These are phyloP conservation scores for Lota lota DNA, from an alignment of 2,113 vertebrate genomes.

Conservation along the genomic window DNA sequence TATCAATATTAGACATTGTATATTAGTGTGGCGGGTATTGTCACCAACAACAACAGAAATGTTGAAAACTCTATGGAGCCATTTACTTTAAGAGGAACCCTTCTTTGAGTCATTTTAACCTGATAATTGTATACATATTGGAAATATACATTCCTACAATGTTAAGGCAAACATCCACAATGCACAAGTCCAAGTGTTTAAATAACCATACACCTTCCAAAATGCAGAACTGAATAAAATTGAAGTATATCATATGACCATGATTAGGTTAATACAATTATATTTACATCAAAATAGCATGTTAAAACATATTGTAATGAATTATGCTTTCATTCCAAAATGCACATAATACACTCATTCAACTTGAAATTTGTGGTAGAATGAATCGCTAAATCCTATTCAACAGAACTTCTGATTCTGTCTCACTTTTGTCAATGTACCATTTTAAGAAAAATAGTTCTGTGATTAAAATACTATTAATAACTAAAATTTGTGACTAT, in stretches of 20 bases:
- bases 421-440: constrained; percentile 20
- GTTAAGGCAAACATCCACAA: constrained; percentile 59
- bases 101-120: constrained; percentile 43
- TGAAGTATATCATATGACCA: background rate
- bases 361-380: constrained; percentile 3
- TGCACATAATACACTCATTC: constrained; percentile 13
- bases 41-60: constrained; percentile 19
- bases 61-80: constrained; percentile 3
- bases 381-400: background rate
- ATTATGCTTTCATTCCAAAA: background rate
- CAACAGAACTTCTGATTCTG: background rate
- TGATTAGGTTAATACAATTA: background rate
- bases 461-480: background rate
- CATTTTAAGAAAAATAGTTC: constrained; percentile 12
- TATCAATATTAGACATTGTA: too few species aligned
- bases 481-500: background rate
- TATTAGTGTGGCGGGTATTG: background rate
- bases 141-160: constrained; percentile 41
- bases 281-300: background rate
- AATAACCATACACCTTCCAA: constrained; percentile 21
- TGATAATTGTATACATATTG: constrained; percentile 40
- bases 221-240: constrained; percentile 13
- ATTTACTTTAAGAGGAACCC: constrained; percentile 23
- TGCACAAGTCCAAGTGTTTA: constrained; percentile 31
- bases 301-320: too few species aligned